Evolutionary conservation across 2,113 vertebrate species (phyloP).

Genomic region (Strix uralensis): DNA sequence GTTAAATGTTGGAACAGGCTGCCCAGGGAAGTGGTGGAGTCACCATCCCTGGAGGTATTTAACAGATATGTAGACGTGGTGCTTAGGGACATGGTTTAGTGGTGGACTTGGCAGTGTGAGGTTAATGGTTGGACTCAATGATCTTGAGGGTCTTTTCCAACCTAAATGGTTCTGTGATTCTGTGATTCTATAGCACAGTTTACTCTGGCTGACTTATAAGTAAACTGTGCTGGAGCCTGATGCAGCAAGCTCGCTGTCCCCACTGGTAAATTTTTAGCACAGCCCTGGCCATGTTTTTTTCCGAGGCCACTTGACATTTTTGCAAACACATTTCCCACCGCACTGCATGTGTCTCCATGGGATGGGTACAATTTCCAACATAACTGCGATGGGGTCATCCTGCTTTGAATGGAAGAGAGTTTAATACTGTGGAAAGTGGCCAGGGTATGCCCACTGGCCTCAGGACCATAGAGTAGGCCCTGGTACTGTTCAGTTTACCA

Average conservation of each 20-base stretch:
- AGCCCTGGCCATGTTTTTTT: not conserved
- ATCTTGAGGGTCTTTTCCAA: not conserved
- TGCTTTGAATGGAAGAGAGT: not conserved
- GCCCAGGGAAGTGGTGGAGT: too few species aligned
- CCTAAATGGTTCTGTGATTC: not conserved
- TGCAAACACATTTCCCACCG: not conserved
- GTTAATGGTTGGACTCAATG: fast-evolving
- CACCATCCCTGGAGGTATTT: too few species aligned
- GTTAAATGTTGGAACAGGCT: too few species aligned
- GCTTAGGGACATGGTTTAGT: too few species aligned
- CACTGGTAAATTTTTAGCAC: not conserved
- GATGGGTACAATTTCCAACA: not conserved
- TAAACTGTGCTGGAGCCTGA: not conserved
- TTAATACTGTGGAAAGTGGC: not conserved
- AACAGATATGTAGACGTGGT: too few species aligned
- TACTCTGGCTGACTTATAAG: not conserved
- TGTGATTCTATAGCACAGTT: not conserved
- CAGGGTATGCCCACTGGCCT: too few species aligned
- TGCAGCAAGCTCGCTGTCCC: not conserved
- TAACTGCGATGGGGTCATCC: not conserved
- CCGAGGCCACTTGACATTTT: not conserved
- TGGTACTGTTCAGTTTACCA: not conserved
- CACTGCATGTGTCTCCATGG: not conserved
- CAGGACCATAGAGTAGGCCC: not conserved
- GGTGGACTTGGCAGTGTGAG: not conserved